Evolutionary conservation across 2,888 invertebrate species (phyloP).

Genomic region (Poecilobothrus nobilitatus): DNA sequence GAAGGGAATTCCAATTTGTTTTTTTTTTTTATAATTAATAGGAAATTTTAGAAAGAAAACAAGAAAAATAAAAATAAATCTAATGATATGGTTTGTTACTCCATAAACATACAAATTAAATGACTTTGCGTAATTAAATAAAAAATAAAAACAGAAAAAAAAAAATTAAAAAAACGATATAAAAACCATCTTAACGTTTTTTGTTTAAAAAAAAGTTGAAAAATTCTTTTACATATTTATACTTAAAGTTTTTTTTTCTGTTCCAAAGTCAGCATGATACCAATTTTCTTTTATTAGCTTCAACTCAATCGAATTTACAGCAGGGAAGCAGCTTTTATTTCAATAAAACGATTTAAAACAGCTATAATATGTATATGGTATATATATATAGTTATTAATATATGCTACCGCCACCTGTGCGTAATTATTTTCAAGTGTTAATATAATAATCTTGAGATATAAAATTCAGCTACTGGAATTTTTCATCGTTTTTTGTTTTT

Average conservation of each 20-base stretch:
- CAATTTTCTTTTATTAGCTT: neutral
- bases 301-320: neutral
- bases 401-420: neutral
- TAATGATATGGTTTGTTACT: constrained; percentile 8
- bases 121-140: constrained; percentile 2
- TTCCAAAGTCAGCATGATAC: neutral
- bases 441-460: too few relatives aligned
- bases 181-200: too few relatives aligned
- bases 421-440: neutral
- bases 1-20: neutral
- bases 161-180: neutral
- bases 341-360: neutral
- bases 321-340: neutral
- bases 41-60: neutral
- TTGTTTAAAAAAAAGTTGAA: neutral
- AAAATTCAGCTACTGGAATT: neutral
- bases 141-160: neutral
- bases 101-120: constrained; percentile 10
- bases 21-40: neutral
- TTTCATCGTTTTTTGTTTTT: neutral
- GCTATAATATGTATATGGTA: too few relatives aligned
- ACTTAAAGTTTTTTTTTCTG: neutral
- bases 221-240: neutral
- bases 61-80: neutral
- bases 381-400: too few relatives aligned